Evolutionary conservation across 2,113 vertebrate genomes (phyloP).

Genomic region (Pelecanoides urinatrix): DNA sequence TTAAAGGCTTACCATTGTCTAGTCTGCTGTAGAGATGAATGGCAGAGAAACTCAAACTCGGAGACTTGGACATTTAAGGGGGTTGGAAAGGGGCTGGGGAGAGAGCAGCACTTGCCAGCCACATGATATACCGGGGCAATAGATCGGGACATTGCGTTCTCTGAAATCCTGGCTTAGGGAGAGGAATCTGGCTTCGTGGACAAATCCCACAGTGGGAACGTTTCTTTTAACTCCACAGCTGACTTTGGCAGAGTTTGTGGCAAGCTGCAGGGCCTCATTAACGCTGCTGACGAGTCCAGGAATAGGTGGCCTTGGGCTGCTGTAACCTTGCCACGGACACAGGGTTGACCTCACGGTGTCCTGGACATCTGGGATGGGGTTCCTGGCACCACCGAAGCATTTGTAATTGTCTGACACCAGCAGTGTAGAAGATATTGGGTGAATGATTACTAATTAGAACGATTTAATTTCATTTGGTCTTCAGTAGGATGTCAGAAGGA

Average conservation of each 20-base stretch:
- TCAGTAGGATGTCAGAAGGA: background rate
- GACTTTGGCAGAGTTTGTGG: background rate
- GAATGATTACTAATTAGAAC: slow-evolving; percentile 6
- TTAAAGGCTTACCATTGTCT: background rate
- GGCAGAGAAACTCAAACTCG: background rate
- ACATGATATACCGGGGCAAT: background rate
- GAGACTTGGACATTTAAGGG: background rate
- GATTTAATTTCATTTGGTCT: background rate
- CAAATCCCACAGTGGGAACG: background rate
- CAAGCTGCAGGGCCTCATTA: background rate
- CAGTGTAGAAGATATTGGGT: background rate
- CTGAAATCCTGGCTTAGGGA: background rate
- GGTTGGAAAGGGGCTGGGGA: background rate
- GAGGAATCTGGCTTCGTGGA: background rate
- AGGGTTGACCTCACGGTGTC: background rate
- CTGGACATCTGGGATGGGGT: background rate
- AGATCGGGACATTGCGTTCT: background rate
- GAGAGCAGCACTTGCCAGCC: background rate
- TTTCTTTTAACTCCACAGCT: background rate
- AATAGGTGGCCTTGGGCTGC: background rate
- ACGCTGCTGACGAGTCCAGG: background rate
- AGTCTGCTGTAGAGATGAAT: background rate
- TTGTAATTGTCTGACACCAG: background rate
- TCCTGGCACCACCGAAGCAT: background rate
- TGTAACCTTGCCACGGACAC: background rate